A percentile compares a stretch with the other conserved stretches of the same genome.
Conservation (phyloP, 2,888 invertebrate species). For the Cheilosia impressa region DNA sequence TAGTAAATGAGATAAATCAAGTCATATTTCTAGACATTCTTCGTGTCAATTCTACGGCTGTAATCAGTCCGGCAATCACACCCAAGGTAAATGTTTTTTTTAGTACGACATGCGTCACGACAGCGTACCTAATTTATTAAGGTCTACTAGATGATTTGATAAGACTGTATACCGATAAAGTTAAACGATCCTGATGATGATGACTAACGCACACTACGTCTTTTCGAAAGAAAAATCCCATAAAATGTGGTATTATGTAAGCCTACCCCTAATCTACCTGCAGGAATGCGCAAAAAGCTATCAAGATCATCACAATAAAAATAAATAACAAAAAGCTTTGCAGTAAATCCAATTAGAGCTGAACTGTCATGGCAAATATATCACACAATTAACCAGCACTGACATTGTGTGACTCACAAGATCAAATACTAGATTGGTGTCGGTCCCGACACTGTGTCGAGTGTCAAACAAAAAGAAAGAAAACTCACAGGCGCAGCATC, state of each 20-base stretch:
- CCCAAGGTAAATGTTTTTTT: not conserved
- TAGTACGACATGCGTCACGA: not conserved
- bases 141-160: slow-evolving; percentile 2
- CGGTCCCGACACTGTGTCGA: slow-evolving; percentile 16
- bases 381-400: slow-evolving; percentile 68
- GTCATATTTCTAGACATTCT: too few relatives aligned
- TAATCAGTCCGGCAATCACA: not conserved
- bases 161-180: not conserved
- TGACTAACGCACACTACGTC: not conserved
- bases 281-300: slow-evolving; percentile 18
- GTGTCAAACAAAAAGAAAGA: slow-evolving; percentile 14
- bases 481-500: slow-evolving; percentile 18
- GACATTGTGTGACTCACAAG: slow-evolving; percentile 74
- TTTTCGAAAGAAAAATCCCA: not conserved
- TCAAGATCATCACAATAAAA: slow-evolving; percentile 3
- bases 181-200: not conserved
- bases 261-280: slow-evolving; percentile 34
- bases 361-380: slow-evolving; percentile 28
- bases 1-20: too few relatives aligned
- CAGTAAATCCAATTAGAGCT: slow-evolving; percentile 50
- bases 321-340: slow-evolving; percentile 18
- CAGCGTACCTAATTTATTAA: not conserved
- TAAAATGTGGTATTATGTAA: not conserved
- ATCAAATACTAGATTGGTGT: slow-evolving; percentile 57
- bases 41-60: not conserved